A percentile compares a stretch with the other conserved stretches of the same genome.
These are phyloP conservation scores for Nicator chloris DNA, from an alignment of 2,113 vertebrate genomes.

Conservation along the genomic window DNA sequence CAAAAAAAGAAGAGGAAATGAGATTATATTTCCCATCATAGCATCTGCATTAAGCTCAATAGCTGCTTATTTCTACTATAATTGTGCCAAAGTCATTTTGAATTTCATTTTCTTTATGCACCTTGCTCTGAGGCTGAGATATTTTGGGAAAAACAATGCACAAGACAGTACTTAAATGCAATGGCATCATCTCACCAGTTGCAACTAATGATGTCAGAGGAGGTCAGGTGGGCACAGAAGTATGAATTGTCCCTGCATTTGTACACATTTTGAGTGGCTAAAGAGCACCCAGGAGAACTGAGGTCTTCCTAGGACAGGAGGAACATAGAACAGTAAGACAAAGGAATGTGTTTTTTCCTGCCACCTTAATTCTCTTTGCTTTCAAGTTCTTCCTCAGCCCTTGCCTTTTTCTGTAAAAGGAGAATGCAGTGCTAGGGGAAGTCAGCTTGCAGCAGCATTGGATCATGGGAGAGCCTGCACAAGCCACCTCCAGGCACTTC, in stretches of 20 bases:
- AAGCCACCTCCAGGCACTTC: constrained; percentile 39
- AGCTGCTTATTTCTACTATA: constrained; percentile 6
- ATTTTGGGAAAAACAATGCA: constrained; percentile 22
- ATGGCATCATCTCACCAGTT: background rate
- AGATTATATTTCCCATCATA: background rate
- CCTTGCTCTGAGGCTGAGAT: background rate
- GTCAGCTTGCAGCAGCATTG: background rate
- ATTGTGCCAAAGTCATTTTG: background rate
- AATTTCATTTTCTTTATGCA: constrained; percentile 1
- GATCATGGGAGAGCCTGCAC: background rate
- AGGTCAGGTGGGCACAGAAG: background rate
- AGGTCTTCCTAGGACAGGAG: background rate
- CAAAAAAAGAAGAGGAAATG: background rate
- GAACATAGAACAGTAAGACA: background rate
- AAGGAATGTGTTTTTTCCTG: background rate
- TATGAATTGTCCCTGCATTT: background rate
- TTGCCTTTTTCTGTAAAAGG: background rate
- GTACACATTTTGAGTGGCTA: background rate
- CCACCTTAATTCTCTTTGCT: background rate
- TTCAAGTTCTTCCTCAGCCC: background rate
- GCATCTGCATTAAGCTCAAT: constrained; percentile 9
- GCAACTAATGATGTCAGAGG: background rate
- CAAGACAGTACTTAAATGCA: constrained; percentile 1
- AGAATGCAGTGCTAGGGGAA: background rate
- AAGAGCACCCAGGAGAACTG: background rate